These are phyloP conservation scores for Erithacus rubecula DNA, from an alignment of 2,797 vertebrate genomes.

Conservation along the genomic window DNA sequence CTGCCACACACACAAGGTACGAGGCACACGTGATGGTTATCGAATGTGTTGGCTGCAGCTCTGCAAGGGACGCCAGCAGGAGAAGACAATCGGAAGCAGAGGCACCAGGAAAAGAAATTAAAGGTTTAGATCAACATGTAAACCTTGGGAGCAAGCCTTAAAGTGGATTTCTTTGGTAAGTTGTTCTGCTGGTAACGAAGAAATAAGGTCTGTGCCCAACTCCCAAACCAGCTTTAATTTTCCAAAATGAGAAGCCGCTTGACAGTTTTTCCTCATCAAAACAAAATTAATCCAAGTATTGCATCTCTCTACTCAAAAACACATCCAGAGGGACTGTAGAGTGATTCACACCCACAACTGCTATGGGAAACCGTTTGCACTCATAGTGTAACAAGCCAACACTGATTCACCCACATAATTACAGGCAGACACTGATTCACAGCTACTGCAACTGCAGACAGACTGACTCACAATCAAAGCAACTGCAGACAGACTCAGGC, in stretches of 20 bases:
- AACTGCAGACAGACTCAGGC: slow-evolving; percentile 57
- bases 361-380: slow-evolving; percentile 57
- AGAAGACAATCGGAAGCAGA: neutral
- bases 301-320: slow-evolving; percentile 25
- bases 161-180: neutral
- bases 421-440: slow-evolving; percentile 65
- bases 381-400: slow-evolving; percentile 50
- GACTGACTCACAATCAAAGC: slow-evolving; percentile 58
- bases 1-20: neutral
- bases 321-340: slow-evolving; percentile 52
- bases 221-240: slow-evolving; percentile 34
- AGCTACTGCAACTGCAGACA: slow-evolving; percentile 62
- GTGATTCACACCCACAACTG: slow-evolving; percentile 46
- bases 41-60: neutral
- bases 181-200: neutral
- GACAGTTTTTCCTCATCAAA: slow-evolving; percentile 53
- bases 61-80: neutral
- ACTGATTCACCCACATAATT: slow-evolving; percentile 55
- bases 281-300: slow-evolving; percentile 54
- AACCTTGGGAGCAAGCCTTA: neutral
- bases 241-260: neutral
- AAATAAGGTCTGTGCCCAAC: neutral
- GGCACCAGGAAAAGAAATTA: neutral
- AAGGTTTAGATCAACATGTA: neutral
- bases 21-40: neutral